A percentile compares a stretch with the other conserved stretches of the same genome.
Evolutionary conservation across 1,140 invertebrate species (phyloP).

Genomic region (Aphelinus atriplicis): DNA sequence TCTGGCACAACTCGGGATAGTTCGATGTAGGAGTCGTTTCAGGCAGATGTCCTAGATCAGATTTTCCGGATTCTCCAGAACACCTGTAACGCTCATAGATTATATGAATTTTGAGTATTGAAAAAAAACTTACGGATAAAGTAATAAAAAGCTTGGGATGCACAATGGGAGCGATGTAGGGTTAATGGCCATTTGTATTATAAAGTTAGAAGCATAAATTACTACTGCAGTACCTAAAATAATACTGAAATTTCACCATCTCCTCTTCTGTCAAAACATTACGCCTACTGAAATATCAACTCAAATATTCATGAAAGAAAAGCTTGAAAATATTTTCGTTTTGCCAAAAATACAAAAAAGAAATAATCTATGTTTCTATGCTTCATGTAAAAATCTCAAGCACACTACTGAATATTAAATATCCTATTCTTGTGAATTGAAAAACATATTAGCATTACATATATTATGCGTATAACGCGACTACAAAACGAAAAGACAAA

Average conservation of each 20-base stretch:
- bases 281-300: conserved; percentile 50
- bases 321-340: too few relatives aligned
- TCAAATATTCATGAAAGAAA: neutral
- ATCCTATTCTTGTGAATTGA: neutral
- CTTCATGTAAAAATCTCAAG: too few relatives aligned
- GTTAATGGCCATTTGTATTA: too few relatives aligned
- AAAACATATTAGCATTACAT: too few relatives aligned
- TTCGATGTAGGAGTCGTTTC: conserved; percentile 51
- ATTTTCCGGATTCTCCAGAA: neutral
- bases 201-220: neutral
- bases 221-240: neutral
- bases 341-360: too few relatives aligned
- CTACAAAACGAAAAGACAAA: too few relatives aligned
- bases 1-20: conserved; percentile 67
- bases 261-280: conserved; percentile 55
- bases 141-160: too few relatives aligned
- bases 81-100: conserved; percentile 6
- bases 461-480: too few relatives aligned
- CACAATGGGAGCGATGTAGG: too few relatives aligned
- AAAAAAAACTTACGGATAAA: too few relatives aligned
- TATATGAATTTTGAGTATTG: neutral
- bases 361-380: too few relatives aligned
- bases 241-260: conserved; percentile 31
- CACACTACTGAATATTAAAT: too few relatives aligned
- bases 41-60: conserved; percentile 34